Evolutionary conservation across 2,113 vertebrate genomes (phyloP).

Genomic region (Pluvianellus socialis): DNA sequence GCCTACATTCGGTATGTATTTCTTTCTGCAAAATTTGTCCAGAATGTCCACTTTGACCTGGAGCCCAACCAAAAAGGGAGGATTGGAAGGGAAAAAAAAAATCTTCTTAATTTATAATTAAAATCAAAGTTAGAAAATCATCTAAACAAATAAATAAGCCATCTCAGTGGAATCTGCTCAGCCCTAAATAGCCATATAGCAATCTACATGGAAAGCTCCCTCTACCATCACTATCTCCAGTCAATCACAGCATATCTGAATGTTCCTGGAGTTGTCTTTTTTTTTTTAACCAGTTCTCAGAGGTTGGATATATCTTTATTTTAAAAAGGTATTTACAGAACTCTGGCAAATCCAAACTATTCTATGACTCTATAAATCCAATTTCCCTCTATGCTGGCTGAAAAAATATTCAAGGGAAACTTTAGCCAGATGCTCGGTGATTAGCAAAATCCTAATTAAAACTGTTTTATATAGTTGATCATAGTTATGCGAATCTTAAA

Average conservation of each 20-base stretch:
- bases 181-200: neutral
- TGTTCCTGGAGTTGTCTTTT: neutral
- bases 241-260: neutral
- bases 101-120: neutral
- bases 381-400: neutral
- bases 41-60: neutral
- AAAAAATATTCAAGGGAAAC: neutral
- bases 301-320: neutral
- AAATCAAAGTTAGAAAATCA: neutral
- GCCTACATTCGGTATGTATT: neutral
- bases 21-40: neutral
- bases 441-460: neutral
- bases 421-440: neutral
- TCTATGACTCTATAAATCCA: neutral
- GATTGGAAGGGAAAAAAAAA: neutral
- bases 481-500: neutral
- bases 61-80: neutral
- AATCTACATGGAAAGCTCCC: neutral
- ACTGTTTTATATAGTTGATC: neutral
- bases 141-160: neutral
- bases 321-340: neutral
- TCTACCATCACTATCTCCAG: neutral
- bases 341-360: neutral
- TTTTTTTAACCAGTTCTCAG: neutral
- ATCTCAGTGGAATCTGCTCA: neutral